A percentile compares a stretch with the other conserved stretches of the same genome.
phyloP scores from a whole-genome alignment of 2,113 vertebrate species.

The Labrus mixtus region DNA sequence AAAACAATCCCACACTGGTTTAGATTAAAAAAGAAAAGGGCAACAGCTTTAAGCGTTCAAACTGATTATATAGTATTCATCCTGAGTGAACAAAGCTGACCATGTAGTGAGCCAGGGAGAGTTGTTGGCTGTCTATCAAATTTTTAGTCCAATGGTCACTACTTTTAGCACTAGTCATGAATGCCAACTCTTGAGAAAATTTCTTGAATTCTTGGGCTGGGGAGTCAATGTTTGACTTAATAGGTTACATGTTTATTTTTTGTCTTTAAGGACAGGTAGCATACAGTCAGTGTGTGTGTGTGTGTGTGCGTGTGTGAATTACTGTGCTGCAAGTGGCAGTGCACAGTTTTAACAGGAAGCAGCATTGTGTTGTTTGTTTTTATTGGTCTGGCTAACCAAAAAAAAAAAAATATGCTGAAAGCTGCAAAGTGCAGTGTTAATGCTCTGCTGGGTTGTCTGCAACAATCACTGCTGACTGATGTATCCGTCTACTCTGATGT shows the following conservation, averaged over 20 bases:
- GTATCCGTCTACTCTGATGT: neutral
- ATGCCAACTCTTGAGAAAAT: slow-evolving; percentile 18
- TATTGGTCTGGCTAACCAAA: slow-evolving; percentile 11
- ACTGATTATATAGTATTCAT: neutral
- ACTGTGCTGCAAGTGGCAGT: slow-evolving; percentile 12
- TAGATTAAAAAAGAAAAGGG: neutral
- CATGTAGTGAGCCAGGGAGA: neutral
- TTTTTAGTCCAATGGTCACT: slow-evolving; percentile 49
- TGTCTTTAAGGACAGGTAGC: slow-evolving; percentile 7
- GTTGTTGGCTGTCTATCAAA: slow-evolving; percentile 22
- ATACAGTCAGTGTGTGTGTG: neutral
- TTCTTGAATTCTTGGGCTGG: neutral
- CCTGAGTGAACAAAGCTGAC: neutral
- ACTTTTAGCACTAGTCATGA: neutral
- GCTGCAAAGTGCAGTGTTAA: neutral
- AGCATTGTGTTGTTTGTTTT: slow-evolving; percentile 10
- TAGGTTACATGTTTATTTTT: neutral
- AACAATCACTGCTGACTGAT: slow-evolving; percentile 1
- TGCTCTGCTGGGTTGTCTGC: slow-evolving; percentile 11
- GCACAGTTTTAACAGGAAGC: slow-evolving; percentile 53
- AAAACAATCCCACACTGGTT: neutral
- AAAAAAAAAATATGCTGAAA: slow-evolving; percentile 9
- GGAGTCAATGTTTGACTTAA: slow-evolving; percentile 62
- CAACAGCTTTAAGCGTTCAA: neutral
- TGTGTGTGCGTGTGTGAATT: too few relatives aligned